phyloP scores from a whole-genome alignment of 1,140 invertebrate genomes.

The Cotesia glomerata region DNA sequence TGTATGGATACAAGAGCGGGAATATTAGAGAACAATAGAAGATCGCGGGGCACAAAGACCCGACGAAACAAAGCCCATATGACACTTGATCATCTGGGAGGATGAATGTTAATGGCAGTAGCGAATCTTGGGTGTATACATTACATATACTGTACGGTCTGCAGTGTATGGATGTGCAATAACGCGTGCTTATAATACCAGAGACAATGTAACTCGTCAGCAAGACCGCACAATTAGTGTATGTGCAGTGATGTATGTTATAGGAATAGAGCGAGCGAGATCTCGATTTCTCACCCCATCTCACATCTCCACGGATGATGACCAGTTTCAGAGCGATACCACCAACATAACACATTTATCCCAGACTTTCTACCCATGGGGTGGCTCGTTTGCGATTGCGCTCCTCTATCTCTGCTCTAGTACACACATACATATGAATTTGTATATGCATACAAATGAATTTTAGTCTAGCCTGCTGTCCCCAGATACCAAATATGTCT shows the following conservation, averaged over 20 bases:
- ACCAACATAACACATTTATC: neutral
- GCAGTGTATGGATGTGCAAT: conserved; percentile 27
- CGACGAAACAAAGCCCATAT: neutral
- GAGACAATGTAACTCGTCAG: conserved; percentile 44
- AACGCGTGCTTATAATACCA: conserved; percentile 39
- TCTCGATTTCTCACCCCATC: too few species aligned
- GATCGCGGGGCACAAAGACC: neutral
- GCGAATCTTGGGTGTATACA: too few species aligned
- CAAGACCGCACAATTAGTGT: conserved; percentile 48
- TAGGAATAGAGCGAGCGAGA: neutral
- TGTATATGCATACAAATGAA: too few species aligned
- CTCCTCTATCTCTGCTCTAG: too few species aligned
- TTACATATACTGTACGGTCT: neutral
- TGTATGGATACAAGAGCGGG: too few species aligned
- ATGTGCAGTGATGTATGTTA: conserved; percentile 39
- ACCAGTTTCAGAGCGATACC: conserved; percentile 7
- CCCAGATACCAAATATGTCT: too few species aligned
- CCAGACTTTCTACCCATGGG: too few species aligned
- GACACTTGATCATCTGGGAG: neutral
- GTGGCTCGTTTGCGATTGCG: too few species aligned
- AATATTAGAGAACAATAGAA: too few species aligned
- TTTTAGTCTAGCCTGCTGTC: too few species aligned
- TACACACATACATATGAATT: too few species aligned
- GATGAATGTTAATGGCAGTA: conserved; percentile 14
- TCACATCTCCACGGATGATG: conserved; percentile 6